Evolutionary conservation across 1,140 invertebrate species (phyloP).

Genomic region (Marisa cornuarietis): DNA sequence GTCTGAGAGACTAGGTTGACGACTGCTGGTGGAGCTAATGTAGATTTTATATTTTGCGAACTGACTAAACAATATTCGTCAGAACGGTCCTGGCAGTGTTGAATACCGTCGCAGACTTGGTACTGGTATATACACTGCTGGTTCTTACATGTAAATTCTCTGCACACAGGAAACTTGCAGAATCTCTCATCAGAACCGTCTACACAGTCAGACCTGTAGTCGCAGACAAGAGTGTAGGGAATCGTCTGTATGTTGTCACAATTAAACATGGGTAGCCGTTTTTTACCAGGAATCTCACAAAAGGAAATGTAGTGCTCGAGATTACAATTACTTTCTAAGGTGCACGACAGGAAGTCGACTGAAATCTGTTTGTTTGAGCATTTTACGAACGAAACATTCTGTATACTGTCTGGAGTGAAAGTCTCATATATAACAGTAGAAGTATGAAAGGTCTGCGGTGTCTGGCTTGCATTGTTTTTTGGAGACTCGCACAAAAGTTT

Average conservation of each 20-base stretch:
- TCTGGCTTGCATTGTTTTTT: too few species aligned
- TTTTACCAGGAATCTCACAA: too few species aligned
- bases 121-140: neutral
- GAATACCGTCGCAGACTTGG: neutral
- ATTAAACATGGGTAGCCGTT: too few species aligned
- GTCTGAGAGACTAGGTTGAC: conserved; percentile 1
- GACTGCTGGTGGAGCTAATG: neutral
- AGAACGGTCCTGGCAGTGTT: neutral
- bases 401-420: too few species aligned
- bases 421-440: too few species aligned
- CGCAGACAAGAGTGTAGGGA: conserved; percentile 1
- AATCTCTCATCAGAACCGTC: neutral
- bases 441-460: too few species aligned
- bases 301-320: too few species aligned
- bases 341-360: too few species aligned
- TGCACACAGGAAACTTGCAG: neutral
- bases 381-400: too few species aligned
- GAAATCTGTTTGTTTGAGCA: too few species aligned
- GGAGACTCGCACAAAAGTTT: too few species aligned
- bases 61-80: neutral
- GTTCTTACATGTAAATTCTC: neutral
- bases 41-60: neutral
- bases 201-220: neutral
- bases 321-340: too few species aligned
- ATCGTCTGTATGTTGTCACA: neutral